Conservation (phyloP, 1,140 invertebrate species). For the Aphaenogaster ashmeadi region DNA sequence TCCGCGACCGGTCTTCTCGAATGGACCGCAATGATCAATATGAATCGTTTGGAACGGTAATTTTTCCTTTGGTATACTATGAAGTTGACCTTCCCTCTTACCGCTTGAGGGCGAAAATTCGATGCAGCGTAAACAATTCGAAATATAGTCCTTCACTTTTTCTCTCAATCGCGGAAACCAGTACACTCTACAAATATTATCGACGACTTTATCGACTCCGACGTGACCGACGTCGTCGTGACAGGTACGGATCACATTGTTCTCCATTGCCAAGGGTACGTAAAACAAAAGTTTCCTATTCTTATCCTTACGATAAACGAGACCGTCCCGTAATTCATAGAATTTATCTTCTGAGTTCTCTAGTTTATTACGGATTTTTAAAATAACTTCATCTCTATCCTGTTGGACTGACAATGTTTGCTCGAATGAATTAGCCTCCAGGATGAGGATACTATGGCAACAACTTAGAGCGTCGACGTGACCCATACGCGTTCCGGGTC, state of each 20-base stretch:
- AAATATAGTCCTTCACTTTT: constrained; percentile 71
- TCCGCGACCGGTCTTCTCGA: not conserved
- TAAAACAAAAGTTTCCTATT: not conserved
- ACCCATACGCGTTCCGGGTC: not conserved
- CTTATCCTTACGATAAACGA: constrained; percentile 26
- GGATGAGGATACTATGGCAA: not conserved
- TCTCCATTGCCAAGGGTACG: constrained; percentile 46
- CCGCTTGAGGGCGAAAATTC: constrained; percentile 70
- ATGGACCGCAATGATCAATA: not conserved
- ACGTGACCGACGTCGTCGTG: constrained; percentile 77
- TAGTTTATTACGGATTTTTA: not conserved
- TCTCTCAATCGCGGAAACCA: constrained; percentile 78
- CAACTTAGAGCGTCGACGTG: constrained; percentile 29
- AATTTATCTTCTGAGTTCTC: not conserved
- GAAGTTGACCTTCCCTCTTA: constrained; percentile 65
- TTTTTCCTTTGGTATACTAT: not conserved
- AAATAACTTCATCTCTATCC: no score
- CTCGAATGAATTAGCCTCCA: no score
- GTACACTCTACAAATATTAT: constrained; percentile 71
- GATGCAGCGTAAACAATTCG: constrained; percentile 80
- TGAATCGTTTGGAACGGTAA: not conserved
- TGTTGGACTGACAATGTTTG: no score
- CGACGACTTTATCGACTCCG: constrained; percentile 71
- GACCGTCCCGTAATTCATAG: not conserved
- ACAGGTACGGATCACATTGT: constrained; percentile 63